Percentiles rank a stretch among this genome's conserved stretches.
Evolutionary conservation across 1,140 invertebrate species (phyloP).

Genomic region (Amphibalanus amphitrite): DNA sequence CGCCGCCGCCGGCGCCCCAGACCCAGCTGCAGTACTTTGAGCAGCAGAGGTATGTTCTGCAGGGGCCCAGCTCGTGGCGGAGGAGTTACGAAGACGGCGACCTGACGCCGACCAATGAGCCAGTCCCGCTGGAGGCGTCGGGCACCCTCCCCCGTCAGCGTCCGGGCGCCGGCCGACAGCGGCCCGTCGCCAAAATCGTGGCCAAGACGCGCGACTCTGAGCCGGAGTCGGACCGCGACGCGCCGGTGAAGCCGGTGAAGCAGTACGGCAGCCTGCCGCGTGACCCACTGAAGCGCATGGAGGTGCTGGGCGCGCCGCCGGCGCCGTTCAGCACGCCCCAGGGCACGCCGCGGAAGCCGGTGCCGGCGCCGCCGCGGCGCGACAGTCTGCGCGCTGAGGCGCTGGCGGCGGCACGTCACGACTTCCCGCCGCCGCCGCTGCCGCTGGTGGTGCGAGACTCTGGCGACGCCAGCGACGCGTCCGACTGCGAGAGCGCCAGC

Average conservation of each 20-base stretch:
- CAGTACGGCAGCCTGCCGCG: conserved; percentile 55
- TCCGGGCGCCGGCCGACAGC: conserved; percentile 48
- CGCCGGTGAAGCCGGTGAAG: conserved; percentile 45
- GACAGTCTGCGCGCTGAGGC: conserved; percentile 28
- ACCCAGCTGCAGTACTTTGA: conserved; percentile 28
- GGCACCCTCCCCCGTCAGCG: conserved; percentile 69
- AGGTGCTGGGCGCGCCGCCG: conserved; percentile 62
- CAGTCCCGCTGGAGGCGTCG: conserved; percentile 35
- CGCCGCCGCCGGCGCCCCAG: conserved; percentile 29
- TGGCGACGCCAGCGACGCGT: conserved; percentile 1
- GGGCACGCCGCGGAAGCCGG: conserved; percentile 46
- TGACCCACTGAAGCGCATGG: conserved; percentile 58
- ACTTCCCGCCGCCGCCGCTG: conserved; percentile 31
- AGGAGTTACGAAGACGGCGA: conserved; percentile 75
- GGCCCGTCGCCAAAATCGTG: conserved; percentile 67
- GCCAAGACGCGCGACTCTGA: conserved; percentile 32
- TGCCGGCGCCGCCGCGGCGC: conserved; percentile 70
- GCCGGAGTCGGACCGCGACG: conserved; percentile 15
- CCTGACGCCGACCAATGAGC: conserved; percentile 68
- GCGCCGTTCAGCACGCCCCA: conserved; percentile 25
- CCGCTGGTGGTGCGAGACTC: conserved; percentile 23
- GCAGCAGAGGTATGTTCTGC: conserved; percentile 29
- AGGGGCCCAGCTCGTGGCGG: conserved; percentile 41
- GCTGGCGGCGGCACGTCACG: conserved; percentile 31
- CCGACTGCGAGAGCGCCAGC: conserved; percentile 24